Evolutionary conservation across 1,140 invertebrate species (phyloP).

Genomic region (Ostrea denselamellosa): DNA sequence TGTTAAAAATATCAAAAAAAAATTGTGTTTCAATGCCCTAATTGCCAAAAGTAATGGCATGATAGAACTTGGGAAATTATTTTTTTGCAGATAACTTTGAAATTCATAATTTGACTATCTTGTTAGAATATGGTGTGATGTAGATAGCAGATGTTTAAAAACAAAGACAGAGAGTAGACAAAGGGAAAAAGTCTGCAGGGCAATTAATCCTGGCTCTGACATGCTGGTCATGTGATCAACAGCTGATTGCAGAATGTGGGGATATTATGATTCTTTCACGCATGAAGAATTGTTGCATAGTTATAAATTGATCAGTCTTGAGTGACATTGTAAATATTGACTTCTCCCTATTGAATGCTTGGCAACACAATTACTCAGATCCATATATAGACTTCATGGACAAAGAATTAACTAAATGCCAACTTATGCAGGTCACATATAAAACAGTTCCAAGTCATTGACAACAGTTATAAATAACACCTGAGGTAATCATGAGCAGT

Average conservation of each 20-base stretch:
- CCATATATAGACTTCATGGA: neutral
- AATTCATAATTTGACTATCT: too few species aligned
- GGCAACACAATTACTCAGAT: neutral
- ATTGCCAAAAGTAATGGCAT: too few species aligned
- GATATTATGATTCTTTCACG: neutral
- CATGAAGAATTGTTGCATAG: neutral
- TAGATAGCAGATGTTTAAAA: slow-evolving; percentile 2
- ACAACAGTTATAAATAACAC: neutral
- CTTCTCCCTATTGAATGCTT: neutral
- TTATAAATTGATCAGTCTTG: neutral
- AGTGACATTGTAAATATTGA: slow-evolving; percentile 6
- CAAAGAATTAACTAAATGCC: neutral
- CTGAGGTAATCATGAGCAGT: neutral
- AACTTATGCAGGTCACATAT: slow-evolving; percentile 18
- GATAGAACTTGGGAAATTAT: too few species aligned
- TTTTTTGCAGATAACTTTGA: too few species aligned
- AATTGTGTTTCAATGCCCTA: too few species aligned
- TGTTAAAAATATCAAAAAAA: too few species aligned
- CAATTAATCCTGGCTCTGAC: neutral
- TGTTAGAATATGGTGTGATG: too few species aligned
- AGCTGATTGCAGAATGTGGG: neutral
- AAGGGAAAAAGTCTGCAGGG: neutral
- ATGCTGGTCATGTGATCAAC: slow-evolving; percentile 22
- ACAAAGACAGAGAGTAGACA: slow-evolving; percentile 12
- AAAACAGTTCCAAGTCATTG: neutral